These are phyloP conservation scores for Bambusicola thoracicus DNA, from an alignment of 2,113 vertebrate genomes.

Conservation along the genomic window DNA sequence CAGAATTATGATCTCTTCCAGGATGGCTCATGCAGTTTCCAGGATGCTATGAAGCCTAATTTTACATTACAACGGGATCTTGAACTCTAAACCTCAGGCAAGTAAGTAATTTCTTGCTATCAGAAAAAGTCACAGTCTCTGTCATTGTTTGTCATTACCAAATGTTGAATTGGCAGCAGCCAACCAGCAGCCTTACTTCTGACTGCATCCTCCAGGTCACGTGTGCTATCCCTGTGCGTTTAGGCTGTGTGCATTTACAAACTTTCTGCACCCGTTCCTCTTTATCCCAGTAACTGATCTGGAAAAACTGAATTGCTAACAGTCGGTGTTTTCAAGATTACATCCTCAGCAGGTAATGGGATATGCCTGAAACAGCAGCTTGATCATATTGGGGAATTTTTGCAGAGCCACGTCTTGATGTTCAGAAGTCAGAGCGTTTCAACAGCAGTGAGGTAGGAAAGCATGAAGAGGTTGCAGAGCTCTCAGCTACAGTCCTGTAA, in stretches of 20 bases:
- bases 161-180: not conserved
- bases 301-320: not conserved
- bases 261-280: not conserved
- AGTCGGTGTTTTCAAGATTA: fast-evolving
- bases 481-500: not conserved
- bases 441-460: not conserved
- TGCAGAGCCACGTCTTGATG: not conserved
- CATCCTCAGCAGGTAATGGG: too few relatives aligned
- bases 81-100: not conserved
- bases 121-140: not conserved
- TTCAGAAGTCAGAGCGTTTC: not conserved
- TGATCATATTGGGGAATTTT: not conserved
- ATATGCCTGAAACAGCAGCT: not conserved
- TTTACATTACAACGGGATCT: not conserved
- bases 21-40: not conserved
- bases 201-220: fast-evolving
- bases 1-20: not conserved
- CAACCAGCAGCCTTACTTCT: not conserved
- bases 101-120: not conserved
- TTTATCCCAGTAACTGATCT: not conserved
- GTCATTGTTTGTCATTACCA: not conserved
- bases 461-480: not conserved
- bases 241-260: not conserved
- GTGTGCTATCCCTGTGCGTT: fast-evolving
- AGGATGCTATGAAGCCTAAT: not conserved